phyloP scores from a whole-genome alignment of 2,888 invertebrate genomes.

The Tachystola acroxantha region DNA sequence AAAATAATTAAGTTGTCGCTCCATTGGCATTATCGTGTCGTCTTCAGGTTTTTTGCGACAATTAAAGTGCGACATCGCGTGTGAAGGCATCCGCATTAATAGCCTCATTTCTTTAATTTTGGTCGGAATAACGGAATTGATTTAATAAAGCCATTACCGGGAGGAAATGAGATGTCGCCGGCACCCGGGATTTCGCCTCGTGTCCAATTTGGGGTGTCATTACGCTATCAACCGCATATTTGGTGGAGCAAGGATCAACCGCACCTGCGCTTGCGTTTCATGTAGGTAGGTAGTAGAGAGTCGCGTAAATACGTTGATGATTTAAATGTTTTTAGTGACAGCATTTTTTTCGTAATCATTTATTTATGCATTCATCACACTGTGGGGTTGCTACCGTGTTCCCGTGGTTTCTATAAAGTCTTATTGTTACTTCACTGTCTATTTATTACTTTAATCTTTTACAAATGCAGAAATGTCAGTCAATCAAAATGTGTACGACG shows the following conservation, averaged over 20 bases:
- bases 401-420: no score
- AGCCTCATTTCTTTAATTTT: constrained; percentile 9
- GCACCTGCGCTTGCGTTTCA: constrained; percentile 21
- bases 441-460: no score
- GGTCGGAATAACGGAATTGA: constrained; percentile 12
- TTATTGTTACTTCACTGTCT: no score
- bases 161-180: constrained; percentile 36
- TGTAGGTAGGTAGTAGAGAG: neutral
- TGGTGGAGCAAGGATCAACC: constrained; percentile 25
- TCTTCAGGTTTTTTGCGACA: neutral
- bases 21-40: neutral
- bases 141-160: constrained; percentile 46
- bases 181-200: constrained; percentile 17
- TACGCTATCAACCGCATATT: constrained; percentile 17
- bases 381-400: no score
- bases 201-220: constrained; percentile 28
- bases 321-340: no score
- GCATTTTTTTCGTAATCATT: no score
- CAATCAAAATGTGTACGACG: no score
- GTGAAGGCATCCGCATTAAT: constrained; percentile 6
- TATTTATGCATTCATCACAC: no score
- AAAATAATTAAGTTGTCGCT: neutral
- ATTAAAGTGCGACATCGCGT: constrained; percentile 15
- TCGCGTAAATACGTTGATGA: neutral
- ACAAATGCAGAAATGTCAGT: no score